A percentile compares a stretch with the other conserved stretches of the same genome.
Conservation (phyloP, 1,140 invertebrate species). For the Diabrotica undecimpunctata region DNA sequence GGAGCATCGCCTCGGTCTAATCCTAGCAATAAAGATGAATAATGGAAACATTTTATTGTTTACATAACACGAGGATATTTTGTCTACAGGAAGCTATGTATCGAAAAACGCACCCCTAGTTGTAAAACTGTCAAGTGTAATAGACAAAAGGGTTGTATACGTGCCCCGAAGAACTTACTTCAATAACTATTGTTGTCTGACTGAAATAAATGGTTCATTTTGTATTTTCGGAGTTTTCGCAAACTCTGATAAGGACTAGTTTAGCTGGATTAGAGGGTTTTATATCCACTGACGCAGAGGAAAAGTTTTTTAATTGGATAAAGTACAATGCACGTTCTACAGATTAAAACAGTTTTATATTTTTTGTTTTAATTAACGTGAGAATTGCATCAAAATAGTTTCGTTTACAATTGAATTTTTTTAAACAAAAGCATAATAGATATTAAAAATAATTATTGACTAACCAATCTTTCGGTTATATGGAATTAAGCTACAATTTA, state of each 20-base stretch:
- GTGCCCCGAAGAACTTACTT: not conserved
- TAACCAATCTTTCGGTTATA: too few species aligned
- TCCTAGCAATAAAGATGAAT: not conserved
- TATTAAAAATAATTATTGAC: too few species aligned
- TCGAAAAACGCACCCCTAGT: not conserved
- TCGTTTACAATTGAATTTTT: too few species aligned
- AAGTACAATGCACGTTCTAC: too few species aligned
- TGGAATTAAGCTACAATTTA: too few species aligned
- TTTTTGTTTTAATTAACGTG: too few species aligned
- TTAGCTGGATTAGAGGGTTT: too few species aligned
- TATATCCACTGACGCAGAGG: too few species aligned
- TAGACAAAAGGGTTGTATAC: not conserved
- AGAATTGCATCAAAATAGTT: too few species aligned
- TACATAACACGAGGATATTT: constrained; percentile 2
- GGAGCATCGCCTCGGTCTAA: not conserved
- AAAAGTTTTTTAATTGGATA: too few species aligned
- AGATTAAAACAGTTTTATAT: too few species aligned
- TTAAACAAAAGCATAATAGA: too few species aligned
- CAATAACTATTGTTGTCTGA: not conserved
- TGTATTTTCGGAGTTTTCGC: not conserved
- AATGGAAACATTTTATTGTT: not conserved
- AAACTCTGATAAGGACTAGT: not conserved
- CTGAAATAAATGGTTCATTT: not conserved
- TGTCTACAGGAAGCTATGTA: not conserved
- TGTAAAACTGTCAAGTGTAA: constrained; percentile 2